Percentiles rank a stretch among this genome's conserved stretches.
These are phyloP conservation scores for Drosophila phalerata DNA, from an alignment of 2,888 invertebrate species.

Conservation along the genomic window DNA sequence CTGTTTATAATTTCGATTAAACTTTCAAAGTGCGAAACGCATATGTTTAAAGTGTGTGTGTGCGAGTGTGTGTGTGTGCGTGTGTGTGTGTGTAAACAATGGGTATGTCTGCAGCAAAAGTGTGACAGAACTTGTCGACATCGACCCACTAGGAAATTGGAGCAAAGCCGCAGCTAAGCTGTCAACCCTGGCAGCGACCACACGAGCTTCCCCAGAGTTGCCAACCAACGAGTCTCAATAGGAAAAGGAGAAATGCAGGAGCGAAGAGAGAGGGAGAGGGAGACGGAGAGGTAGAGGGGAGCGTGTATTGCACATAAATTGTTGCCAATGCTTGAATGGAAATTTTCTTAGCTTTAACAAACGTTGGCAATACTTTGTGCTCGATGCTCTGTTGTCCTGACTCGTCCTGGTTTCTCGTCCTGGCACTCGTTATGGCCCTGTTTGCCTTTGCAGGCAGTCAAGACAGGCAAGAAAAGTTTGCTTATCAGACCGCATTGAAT, in stretches of 20 bases:
- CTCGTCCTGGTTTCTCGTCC: slow-evolving; percentile 20
- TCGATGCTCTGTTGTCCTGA: slow-evolving; percentile 10
- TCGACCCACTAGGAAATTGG: slow-evolving; percentile 77
- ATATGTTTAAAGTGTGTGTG: slow-evolving; percentile 56
- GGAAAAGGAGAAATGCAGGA: background rate
- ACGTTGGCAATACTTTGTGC: slow-evolving; percentile 29
- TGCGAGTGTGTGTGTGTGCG: slow-evolving; percentile 9
- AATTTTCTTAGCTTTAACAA: slow-evolving; percentile 54
- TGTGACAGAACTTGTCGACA: slow-evolving; percentile 59
- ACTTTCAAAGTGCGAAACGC: slow-evolving; percentile 70
- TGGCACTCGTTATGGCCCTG: slow-evolving; percentile 51
- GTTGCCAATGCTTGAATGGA: slow-evolving; percentile 46
- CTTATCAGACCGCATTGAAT: slow-evolving; percentile 64
- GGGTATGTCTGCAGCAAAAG: slow-evolving; percentile 31
- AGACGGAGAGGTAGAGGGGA: background rate
- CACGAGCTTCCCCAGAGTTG: slow-evolving; percentile 16
- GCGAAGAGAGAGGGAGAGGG: background rate
- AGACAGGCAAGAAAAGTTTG: slow-evolving; percentile 55
- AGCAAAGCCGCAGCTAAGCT: slow-evolving; percentile 78
- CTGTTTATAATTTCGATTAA: slow-evolving; percentile 83
- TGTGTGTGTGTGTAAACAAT: slow-evolving; percentile 24
- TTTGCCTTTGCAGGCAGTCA: slow-evolving; percentile 26
- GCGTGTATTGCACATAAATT: slow-evolving; percentile 51
- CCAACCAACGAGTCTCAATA: background rate
- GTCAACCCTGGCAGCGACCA: slow-evolving; percentile 57